A percentile compares a stretch with the other conserved stretches of the same genome.
Evolutionary conservation across 2,113 vertebrate genomes (phyloP).

Genomic region (Oncorhynchus gorbuscha): DNA sequence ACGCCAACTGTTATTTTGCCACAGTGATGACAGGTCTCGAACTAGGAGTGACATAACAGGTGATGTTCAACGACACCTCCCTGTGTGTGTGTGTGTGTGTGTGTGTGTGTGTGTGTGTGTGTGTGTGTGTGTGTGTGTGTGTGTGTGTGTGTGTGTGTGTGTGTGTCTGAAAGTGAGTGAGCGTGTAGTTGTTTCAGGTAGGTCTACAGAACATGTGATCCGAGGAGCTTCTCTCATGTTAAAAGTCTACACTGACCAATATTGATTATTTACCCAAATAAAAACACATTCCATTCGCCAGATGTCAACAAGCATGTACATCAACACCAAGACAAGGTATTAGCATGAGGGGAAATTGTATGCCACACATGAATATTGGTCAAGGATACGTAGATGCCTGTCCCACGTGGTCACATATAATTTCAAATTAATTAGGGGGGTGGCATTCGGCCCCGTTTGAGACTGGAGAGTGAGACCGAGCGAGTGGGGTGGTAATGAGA

Average conservation of each 20-base stretch:
- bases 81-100: too few relatives aligned
- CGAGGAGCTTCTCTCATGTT: neutral
- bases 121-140: too few relatives aligned
- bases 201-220: neutral
- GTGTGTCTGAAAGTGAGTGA: too few relatives aligned
- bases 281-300: neutral
- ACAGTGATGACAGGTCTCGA: neutral
- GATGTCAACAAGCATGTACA: neutral
- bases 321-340: slow-evolving; percentile 18
- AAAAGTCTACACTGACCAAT: neutral
- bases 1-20: neutral
- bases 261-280: too few relatives aligned
- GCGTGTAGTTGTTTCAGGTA: too few relatives aligned
- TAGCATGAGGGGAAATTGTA: slow-evolving; percentile 39
- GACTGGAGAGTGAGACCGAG: slow-evolving; percentile 18
- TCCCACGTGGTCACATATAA: neutral
- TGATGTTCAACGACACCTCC: too few relatives aligned
- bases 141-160: too few relatives aligned
- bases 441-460: slow-evolving; percentile 31
- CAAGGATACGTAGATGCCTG: slow-evolving; percentile 37
- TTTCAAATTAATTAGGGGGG: slow-evolving; percentile 14
- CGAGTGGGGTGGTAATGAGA: slow-evolving; percentile 57
- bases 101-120: too few relatives aligned
- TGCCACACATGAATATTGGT: slow-evolving; percentile 38
- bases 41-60: neutral